Evolutionary conservation across 37 sponge, comb jelly and placozoan genomes (phyloP), one percentile per base, ranked within the genome.

Genomic region (Bolinopsis microptera): DNA sequence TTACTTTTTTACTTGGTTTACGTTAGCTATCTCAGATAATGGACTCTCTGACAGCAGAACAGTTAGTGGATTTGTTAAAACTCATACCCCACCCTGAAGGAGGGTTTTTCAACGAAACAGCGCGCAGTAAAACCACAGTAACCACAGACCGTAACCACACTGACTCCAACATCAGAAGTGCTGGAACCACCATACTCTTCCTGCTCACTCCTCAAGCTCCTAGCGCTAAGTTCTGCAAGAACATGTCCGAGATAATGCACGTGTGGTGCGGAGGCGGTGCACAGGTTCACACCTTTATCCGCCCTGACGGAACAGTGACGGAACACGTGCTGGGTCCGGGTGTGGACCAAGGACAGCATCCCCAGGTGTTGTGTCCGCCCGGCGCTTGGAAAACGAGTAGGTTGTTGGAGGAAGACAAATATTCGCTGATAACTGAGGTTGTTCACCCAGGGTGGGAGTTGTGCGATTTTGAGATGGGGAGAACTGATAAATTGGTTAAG

Each of bases 361-460:
- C 61, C 5, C 61, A 48, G 13, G 61, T 48, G 61, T 18, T 77
- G 80, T 27, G 27, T 27, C 80, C 80, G 5, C 35, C 33, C 3
- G 80, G 80, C 21, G 80, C 80, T 34, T 77, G 80, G 80, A 35
- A 13, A 3, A 77, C 33, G 35, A 32, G 33, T 36, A 28, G 80
- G 80, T 32, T 77, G 18, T 18, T 77, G 36, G 80, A 77, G 3
- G 37, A 32, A 1, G 21, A 1, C 36, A 77, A 27, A 3, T 32
- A 77, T 36, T 77, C 80, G 27, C 80, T 77, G 36, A 16, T 32
- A 34, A 77, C 80, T 22, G 36, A 77, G 36, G 32, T 77, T 16
- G 80, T 77, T 34, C 32, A 32, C 80, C 80, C 80, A 34, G 80
- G 80, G 36, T 77, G 80, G 80, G 80, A 77, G 37, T 3, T 32